These are phyloP conservation scores for Gymnogyps californianus DNA, from an alignment of 2,113 vertebrate genomes.

Conservation along the genomic window DNA sequence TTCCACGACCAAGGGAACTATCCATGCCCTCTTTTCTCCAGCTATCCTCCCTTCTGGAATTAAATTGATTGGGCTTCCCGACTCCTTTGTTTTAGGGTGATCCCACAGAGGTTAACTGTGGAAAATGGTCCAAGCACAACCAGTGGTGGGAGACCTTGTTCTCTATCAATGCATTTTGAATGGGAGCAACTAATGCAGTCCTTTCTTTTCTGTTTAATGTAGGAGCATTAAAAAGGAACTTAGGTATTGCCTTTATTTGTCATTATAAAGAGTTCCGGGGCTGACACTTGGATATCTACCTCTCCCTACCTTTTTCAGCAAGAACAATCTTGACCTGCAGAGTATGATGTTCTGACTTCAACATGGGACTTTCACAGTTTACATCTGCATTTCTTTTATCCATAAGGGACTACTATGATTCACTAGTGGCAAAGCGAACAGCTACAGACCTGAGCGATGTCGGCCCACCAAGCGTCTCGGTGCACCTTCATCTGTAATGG, in stretches of 20 bases:
- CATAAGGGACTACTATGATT: not conserved
- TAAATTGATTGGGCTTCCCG: not conserved
- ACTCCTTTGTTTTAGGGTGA: not conserved
- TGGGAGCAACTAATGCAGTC: not conserved
- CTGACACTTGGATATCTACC: not conserved
- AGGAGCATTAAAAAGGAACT: not conserved
- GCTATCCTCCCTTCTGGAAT: not conserved
- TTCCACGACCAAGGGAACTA: not conserved
- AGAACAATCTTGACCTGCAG: not conserved
- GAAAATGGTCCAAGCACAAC: not conserved
- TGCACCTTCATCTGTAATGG: not conserved
- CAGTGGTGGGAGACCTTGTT: not conserved
- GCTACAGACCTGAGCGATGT: not conserved
- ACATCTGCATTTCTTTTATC: not conserved
- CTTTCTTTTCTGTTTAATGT: not conserved
- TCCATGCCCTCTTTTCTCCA: not conserved
- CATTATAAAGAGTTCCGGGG: not conserved
- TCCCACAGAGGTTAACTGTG: fast-evolving
- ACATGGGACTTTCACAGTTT: not conserved
- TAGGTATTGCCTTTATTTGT: not conserved
- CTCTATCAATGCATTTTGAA: not conserved
- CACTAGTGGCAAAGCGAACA: not conserved
- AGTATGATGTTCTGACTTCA: not conserved
- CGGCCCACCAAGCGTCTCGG: not conserved
- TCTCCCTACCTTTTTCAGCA: not conserved